Evolutionary conservation across 2,797 vertebrate species (phyloP).

Genomic region (Sarcophilus harrisii): DNA sequence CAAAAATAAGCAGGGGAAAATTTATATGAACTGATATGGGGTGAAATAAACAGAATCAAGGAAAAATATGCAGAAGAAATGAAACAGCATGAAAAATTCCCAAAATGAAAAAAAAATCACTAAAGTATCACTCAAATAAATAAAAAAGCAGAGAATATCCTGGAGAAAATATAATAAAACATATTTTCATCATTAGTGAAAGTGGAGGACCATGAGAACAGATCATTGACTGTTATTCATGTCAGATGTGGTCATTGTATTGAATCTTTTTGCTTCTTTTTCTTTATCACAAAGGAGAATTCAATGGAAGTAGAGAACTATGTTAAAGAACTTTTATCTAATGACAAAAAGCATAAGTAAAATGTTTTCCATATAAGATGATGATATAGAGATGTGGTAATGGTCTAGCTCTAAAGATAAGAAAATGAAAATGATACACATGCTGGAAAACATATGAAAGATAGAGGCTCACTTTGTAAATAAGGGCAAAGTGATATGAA

Average conservation of each 20-base stretch:
- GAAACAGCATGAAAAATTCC: not conserved
- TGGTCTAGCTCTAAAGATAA: conserved; percentile 43
- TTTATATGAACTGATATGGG: not conserved
- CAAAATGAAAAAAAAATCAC: not conserved
- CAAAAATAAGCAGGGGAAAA: not conserved
- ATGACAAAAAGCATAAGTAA: too few relatives aligned
- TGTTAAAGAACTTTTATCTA: too few relatives aligned
- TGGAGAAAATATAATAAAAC: not conserved
- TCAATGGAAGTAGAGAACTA: too few relatives aligned
- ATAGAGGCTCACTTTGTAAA: not conserved
- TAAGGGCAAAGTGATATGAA: too few relatives aligned
- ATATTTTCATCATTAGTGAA: not conserved
- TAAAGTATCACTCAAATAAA: not conserved
- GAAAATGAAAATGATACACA: not conserved
- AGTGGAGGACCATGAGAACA: too few relatives aligned
- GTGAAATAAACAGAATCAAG: not conserved
- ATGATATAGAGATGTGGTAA: conserved; percentile 2
- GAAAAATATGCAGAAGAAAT: not conserved
- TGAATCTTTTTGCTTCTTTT: too few relatives aligned
- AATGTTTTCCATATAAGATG: not conserved
- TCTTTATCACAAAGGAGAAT: too few relatives aligned
- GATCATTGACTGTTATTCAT: too few relatives aligned
- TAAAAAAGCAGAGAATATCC: not conserved
- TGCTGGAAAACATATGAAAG: not conserved
- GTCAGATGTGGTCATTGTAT: too few relatives aligned